Percentiles rank a stretch among this genome's conserved stretches.
phyloP scores from a whole-genome alignment of 2,797 vertebrate genomes.

The Mareca strepera region DNA sequence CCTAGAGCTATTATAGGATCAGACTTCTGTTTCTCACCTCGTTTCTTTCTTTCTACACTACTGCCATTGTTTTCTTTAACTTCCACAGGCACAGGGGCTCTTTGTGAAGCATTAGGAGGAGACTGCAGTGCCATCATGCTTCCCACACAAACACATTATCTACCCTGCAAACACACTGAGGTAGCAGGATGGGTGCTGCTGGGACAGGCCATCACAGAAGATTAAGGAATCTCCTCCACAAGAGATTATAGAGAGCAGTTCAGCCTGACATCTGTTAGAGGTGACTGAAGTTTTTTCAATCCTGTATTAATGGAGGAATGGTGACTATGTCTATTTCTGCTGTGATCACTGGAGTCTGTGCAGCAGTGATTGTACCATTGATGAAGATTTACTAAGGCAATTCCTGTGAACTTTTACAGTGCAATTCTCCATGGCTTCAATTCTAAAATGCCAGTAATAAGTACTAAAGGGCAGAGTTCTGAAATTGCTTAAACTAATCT shows the following conservation, averaged over 20 bases:
- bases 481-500: constrained; percentile 46
- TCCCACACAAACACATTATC: neutral
- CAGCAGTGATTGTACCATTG: constrained; percentile 7
- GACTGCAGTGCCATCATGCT: neutral
- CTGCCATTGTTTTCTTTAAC: neutral
- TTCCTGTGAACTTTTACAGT: constrained; percentile 49
- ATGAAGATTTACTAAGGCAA: constrained; percentile 53
- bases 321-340: neutral
- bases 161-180: neutral
- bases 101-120: neutral
- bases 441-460: constrained; percentile 54
- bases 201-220: neutral
- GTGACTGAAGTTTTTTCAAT: neutral
- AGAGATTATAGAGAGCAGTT: neutral
- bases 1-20: neutral
- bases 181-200: neutral
- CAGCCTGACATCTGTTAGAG: neutral
- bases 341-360: neutral
- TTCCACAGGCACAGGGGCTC: neutral
- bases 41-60: neutral
- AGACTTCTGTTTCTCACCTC: neutral
- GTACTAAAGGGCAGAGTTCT: constrained; percentile 48
- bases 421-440: constrained; percentile 32
- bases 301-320: neutral
- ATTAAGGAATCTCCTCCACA: neutral